Base-by-base conservation (phyloP, 2,888 invertebrate genomes). In the Rotaria sp. region DNA sequence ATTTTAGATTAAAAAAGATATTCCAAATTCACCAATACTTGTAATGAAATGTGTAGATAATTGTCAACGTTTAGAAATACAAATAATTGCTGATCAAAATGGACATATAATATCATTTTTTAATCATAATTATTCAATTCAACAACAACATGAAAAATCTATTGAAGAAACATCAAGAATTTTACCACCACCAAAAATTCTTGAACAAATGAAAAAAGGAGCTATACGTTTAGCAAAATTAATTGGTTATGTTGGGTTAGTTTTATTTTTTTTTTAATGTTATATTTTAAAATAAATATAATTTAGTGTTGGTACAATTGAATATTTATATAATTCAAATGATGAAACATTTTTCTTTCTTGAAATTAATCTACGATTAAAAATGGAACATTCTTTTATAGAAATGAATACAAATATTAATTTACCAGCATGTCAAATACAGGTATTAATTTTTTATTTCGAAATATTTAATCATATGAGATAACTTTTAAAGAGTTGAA, bases 351-450 rank as follows among this genome's bases (percentile, higher is more conserved):
- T 96, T 91, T 97, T 94, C 92, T 99, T 99, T 93, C 93, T 99
- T 90, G 99, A 99, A 92, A 92, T 99, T 89, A 99, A 99, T 93
- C 99, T 99, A 30, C 94, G 99, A 67, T 94, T 99, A 86, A 91
- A 93, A 90, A 99, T 99, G 59, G 99, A 99, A 92, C 99, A 99
- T 93, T 99, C 99, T 0, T 99, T 98, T 91, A 99, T 99, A 2
- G 99, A 99, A 92, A 99, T 99, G 98, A 95, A 99, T 57, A 95
- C 97, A 0, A 97, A 98, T 91, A 96, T 99, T 10, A 99, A 99
- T 92, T 92, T 99, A 87, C 98, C 98, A 3, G 97, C 85, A 55
- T 87, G 87, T 67, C 86, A 84, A 67, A 48, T 86, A 21, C 74
- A 95, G 94, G 75, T 75, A 75, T 18, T 5, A 52, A 24, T 13